Conservation (phyloP, 2,797 vertebrate species). For the Trachops cirrhosus region DNA sequence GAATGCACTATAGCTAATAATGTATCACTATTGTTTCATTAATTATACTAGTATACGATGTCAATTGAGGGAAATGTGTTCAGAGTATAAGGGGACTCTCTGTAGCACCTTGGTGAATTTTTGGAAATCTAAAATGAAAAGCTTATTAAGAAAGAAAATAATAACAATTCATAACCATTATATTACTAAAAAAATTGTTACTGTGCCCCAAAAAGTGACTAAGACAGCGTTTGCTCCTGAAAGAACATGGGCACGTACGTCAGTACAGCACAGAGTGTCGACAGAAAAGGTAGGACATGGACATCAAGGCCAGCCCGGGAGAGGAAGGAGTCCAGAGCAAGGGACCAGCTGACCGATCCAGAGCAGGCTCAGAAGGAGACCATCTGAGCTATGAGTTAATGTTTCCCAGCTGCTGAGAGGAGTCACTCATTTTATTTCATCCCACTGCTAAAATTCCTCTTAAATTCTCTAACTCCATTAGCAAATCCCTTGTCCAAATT, state of each 20-base stretch:
- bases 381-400: not conserved
- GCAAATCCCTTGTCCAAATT: not conserved
- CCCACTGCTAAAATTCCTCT: not conserved
- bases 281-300: not conserved
- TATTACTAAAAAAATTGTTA: not conserved
- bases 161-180: not conserved
- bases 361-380: not conserved
- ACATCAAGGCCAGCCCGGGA: not conserved
- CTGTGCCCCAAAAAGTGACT: not conserved
- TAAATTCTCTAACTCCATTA: constrained; percentile 18
- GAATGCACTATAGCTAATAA: not conserved
- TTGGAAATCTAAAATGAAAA: not conserved
- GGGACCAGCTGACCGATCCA: not conserved
- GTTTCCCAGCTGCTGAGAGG: not conserved
- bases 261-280: not conserved
- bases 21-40: not conserved
- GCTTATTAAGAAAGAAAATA: constrained; percentile 20
- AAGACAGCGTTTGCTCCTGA: not conserved
- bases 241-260: not conserved
- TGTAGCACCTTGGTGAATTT: not conserved
- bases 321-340: not conserved
- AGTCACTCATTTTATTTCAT: constrained; percentile 1
- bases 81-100: not conserved
- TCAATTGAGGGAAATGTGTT: not conserved
- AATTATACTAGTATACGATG: not conserved